phyloP scores from a whole-genome alignment of 2,113 vertebrate species.

The Aptenodytes forsteri region DNA sequence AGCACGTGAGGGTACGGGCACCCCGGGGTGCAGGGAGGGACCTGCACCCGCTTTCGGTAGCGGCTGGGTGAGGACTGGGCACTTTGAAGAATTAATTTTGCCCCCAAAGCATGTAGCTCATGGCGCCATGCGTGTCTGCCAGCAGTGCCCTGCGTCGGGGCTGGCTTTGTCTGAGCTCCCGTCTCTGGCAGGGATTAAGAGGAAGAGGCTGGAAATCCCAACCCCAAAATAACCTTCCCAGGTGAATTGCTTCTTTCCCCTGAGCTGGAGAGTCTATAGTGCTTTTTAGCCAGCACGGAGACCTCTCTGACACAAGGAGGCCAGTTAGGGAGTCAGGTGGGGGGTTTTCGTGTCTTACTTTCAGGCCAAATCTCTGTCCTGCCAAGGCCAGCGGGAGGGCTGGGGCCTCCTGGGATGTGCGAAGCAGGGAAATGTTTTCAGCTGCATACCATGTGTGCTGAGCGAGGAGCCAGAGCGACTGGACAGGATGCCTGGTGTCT shows the following conservation, averaged over 20 bases:
- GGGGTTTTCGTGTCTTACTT: not conserved
- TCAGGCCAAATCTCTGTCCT: not conserved
- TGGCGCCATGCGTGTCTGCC: not conserved
- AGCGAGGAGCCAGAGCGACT: not conserved
- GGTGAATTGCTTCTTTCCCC: not conserved
- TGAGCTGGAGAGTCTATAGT: not conserved
- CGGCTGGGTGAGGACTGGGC: fast-evolving
- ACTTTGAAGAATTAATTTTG: fast-evolving
- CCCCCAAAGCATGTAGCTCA: not conserved
- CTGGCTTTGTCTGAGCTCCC: not conserved
- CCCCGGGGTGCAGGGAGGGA: fast-evolving
- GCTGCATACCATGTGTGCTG: not conserved
- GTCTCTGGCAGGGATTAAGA: not conserved
- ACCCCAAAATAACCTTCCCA: not conserved
- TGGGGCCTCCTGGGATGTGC: not conserved
- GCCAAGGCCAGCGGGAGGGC: not conserved
- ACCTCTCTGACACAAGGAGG: not conserved
- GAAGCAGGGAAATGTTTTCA: not conserved
- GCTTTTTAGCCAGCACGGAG: not conserved
- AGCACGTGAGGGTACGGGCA: constrained; percentile 73
- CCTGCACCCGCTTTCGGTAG: fast-evolving
- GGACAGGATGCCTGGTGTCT: not conserved
- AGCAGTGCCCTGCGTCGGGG: fast-evolving
- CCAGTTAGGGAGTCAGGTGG: not conserved
- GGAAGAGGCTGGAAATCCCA: not conserved